phyloP scores from a whole-genome alignment of 2,888 invertebrate species.

The Tanypteryx hageni region DNA sequence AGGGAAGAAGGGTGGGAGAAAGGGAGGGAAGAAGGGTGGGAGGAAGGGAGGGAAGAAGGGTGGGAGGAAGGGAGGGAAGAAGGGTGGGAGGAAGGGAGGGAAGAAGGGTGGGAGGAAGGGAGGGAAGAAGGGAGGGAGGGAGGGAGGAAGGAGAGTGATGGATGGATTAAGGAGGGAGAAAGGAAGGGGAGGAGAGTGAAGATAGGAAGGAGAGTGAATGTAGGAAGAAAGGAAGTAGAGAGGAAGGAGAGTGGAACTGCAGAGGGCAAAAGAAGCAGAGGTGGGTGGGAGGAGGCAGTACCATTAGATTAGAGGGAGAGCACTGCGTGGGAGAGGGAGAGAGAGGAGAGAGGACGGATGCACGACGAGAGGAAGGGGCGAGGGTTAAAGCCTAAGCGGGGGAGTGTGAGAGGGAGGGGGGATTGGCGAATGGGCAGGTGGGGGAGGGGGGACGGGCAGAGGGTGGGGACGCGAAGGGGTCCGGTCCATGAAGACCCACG shows the following conservation, averaged over 20 bases:
- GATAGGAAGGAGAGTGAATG: not conserved
- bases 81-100: not conserved
- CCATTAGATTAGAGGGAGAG: conserved; percentile 38
- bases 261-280: not conserved
- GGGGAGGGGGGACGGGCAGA: not conserved
- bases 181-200: not conserved
- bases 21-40: not conserved
- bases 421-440: not conserved
- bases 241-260: not conserved
- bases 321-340: not conserved
- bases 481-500: conserved; percentile 64
- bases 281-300: not conserved
- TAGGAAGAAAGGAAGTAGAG: not conserved
- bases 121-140: not conserved
- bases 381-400: not conserved
- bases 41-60: not conserved
- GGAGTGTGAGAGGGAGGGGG: too few species aligned
- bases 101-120: not conserved
- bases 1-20: not conserved
- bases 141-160: not conserved
- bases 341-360: not conserved
- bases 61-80: not conserved
- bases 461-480: not conserved
- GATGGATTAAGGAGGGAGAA: not conserved
- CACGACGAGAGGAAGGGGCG: not conserved